Percentiles rank a stretch among this genome's conserved stretches.
These are phyloP conservation scores for Pteronotus mesoamericanus DNA, from an alignment of 2,797 vertebrate genomes.

Conservation along the genomic window DNA sequence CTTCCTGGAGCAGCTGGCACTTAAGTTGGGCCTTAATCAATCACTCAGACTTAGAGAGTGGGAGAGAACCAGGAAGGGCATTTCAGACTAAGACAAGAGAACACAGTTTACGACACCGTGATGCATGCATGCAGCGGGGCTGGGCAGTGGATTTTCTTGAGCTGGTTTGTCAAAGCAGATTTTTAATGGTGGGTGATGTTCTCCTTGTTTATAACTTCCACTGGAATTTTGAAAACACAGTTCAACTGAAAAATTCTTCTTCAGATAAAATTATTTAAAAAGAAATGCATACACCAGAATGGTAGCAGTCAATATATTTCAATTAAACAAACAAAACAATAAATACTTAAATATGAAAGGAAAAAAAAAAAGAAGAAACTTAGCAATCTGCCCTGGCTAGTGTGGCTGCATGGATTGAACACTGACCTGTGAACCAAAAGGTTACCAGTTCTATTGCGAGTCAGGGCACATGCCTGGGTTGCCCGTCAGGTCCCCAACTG, in stretches of 20 bases:
- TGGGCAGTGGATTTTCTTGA: background rate
- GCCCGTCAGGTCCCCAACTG: too few relatives aligned
- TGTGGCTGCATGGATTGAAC: too few relatives aligned
- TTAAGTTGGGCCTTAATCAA: background rate
- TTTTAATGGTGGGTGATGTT: background rate
- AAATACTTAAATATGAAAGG: background rate
- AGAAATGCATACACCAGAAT: background rate
- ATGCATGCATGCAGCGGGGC: background rate
- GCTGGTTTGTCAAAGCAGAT: background rate
- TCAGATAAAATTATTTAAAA: background rate
- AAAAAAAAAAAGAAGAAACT: background rate
- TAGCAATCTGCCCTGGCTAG: too few relatives aligned
- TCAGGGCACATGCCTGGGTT: too few relatives aligned
- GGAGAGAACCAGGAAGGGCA: background rate
- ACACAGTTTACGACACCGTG: background rate
- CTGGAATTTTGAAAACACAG: background rate
- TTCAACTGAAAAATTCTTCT: background rate
- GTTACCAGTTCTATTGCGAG: too few relatives aligned
- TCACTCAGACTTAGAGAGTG: background rate
- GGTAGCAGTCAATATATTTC: background rate
- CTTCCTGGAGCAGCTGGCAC: background rate
- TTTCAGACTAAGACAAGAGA: background rate
- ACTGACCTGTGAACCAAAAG: too few relatives aligned
- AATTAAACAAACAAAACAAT: background rate
- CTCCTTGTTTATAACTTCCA: background rate